Evolutionary conservation across 1,140 invertebrate genomes (phyloP).

Genomic region (Nixonia krombeini): DNA sequence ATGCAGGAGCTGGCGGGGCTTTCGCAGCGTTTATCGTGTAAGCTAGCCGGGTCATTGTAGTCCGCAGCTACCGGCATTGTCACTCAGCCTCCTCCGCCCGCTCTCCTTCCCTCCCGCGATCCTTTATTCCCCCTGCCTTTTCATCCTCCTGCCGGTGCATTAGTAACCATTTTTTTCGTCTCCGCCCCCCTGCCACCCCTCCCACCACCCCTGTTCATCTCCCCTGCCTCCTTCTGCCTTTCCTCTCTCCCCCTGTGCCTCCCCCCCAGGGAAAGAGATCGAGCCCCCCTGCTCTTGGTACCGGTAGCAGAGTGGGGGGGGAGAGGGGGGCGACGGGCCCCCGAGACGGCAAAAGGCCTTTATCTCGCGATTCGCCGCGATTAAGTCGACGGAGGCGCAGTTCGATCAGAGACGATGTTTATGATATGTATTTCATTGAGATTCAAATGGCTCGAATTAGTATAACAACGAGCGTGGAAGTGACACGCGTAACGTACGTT

Average conservation of each 20-base stretch:
- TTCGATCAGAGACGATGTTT: not conserved
- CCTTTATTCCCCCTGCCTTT: constrained; percentile 16
- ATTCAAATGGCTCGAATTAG: constrained; percentile 5
- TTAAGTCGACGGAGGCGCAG: too few relatives aligned
- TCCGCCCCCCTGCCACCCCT: too few relatives aligned
- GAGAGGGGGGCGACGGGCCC: too few relatives aligned
- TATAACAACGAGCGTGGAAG: constrained; percentile 1
- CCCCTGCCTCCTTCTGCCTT: constrained; percentile 2
- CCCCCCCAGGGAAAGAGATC: too few relatives aligned
- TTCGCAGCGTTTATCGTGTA: constrained; percentile 37
- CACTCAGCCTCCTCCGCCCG: constrained; percentile 5
- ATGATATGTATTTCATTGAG: constrained; percentile 2
- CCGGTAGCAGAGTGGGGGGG: too few relatives aligned
- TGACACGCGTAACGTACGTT: not conserved
- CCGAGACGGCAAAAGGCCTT: not conserved
- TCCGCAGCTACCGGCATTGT: constrained; percentile 34
- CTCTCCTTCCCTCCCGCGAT: constrained; percentile 8
- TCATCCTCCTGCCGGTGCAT: constrained; percentile 8
- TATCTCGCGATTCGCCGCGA: too few relatives aligned
- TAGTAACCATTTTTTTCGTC: constrained; percentile 16
- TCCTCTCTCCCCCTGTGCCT: not conserved
- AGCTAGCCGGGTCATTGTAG: constrained; percentile 33
- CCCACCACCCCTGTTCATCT: not conserved
- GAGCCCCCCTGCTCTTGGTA: too few relatives aligned
- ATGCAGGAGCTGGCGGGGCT: constrained; percentile 24